Base-by-base conservation (phyloP, 2,797 vertebrate genomes). In the Hyperoplus lanceolatus region DNA sequence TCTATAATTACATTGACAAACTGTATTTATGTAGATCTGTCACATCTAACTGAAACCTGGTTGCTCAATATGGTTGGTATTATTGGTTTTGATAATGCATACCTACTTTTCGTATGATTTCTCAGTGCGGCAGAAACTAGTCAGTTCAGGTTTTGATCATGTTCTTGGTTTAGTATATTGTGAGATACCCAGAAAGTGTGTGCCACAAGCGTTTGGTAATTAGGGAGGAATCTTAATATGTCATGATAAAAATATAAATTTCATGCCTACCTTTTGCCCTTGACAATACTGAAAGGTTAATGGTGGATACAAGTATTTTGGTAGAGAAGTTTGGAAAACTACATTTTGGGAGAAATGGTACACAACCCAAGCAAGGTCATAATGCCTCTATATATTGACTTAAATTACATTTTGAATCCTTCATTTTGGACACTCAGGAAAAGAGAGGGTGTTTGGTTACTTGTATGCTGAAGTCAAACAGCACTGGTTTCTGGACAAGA, bases 391-490 rank as follows among this genome's bases (percentile, higher is more conserved):
- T 70, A 65, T 39, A 55, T 59, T 66, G 54, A 21, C 36, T 36
- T 61, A 16, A 16, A 9, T 48, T 66, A 36, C 36, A 15, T 45
- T 46, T 53, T 14, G 2, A 58, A 16, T 58, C 9, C 12, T 36
- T 62, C 0, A 8, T 62, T 14, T 6, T 51, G 39, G 53, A 71
- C 16, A 50, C n/a, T 38, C 13, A 18, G 15, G 13, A 53, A 54
- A 58, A 58, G 4, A 12, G 6, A 4, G 4, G 5, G 8, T 54
- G 16, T 59, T 51, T 60, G 12, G 15, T 66, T 48, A 56, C 42
- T 60, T 76, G 45, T 58, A 49, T 63, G 45, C 36, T 49, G 42
- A 10, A 42, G 9, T n/a, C 48, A 55, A 45, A 45, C 59, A 36
- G 13, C 8, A 48, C 11, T 46, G 50, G 15, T 7, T 51, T 57